Percentiles rank a stretch among this genome's conserved stretches.
Evolutionary conservation across 2,888 invertebrate species (phyloP).

Genomic region (Cordilura impudica): DNA sequence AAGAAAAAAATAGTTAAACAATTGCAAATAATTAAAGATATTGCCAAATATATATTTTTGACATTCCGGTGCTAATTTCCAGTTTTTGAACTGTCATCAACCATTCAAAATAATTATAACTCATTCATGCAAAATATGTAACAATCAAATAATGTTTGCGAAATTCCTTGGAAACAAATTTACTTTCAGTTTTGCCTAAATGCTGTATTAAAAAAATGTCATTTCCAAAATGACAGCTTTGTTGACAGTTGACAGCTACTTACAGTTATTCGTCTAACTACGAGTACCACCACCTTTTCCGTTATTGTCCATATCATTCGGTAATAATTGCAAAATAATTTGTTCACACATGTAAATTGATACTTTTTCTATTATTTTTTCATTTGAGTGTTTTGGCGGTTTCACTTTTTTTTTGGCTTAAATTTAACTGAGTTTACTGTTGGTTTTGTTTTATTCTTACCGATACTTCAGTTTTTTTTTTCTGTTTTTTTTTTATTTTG

Average conservation of each 20-base stretch:
- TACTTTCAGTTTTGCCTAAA: background rate
- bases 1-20: conserved; percentile 23
- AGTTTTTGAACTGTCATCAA: conserved; percentile 49
- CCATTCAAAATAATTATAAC: conserved; percentile 48
- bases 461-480: background rate
- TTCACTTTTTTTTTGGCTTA: background rate
- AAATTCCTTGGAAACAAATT: background rate
- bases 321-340: conserved; percentile 52
- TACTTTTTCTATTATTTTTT: background rate
- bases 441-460: background rate
- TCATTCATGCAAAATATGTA: conserved; percentile 54
- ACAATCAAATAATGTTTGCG: background rate
- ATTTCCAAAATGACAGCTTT: conserved; percentile 66
- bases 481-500: background rate
- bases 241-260: conserved; percentile 68
- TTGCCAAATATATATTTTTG: conserved; percentile 12
- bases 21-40: conserved; percentile 48
- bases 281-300: conserved; percentile 49
- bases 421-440: conserved; percentile 1
- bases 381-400: conserved; percentile 32
- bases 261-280: conserved; percentile 65
- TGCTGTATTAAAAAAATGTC: conserved; percentile 58
- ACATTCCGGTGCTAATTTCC: background rate
- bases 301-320: background rate
- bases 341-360: conserved; percentile 57